Base-by-base conservation (phyloP, 1,140 invertebrate genomes). In the Drosophila obscura region DNA sequence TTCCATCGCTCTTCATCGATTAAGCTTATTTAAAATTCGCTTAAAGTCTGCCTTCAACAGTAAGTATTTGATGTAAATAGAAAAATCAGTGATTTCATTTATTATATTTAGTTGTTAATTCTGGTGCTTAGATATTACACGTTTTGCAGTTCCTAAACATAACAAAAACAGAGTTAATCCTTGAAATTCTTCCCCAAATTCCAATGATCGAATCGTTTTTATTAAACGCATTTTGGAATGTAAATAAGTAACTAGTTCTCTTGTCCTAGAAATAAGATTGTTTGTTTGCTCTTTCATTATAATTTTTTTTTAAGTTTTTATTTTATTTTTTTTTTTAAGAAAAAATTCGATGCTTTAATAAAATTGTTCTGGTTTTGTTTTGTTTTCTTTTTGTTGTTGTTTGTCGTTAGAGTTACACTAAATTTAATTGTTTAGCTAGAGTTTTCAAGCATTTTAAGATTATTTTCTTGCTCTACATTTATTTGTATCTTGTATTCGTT, bases 131-230 rank as follows among this genome's bases (percentile, higher is more conserved):
- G 39, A 48, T 52, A 52, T 71, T 69, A 49, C 35, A 39, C 8
- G 64, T 83, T 67, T 65, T 56, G 61, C 66, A 16, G 26, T 63
- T 43, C 43, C 22, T 46, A 59, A 39, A 39, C 35, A 51, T 48
- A 73, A 7, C 46, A 43, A 83, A 88, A 87, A 91, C 83, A 72
- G 67, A 81, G 75, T 80, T 71, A 82, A 78, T 74, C 80, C 69
- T 77, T 84, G 77, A 80, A 91, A 90, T 91, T 90, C 90, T 91
- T 91, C 90, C 90, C 90, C 90, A 91, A 91, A 91, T 84, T 90
- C 74, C 88, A 90, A 91, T 69, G 77, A 55, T 67, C 62, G 80
- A 80, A 73, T 76, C 63, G 90, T 90, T 91, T 58, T 65, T 65
- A 48, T 50, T 43, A 28, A 44, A 22, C 58, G 31, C 11, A 35